Percentiles rank a stretch among this genome's conserved stretches.
phyloP scores from a whole-genome alignment of 2,888 invertebrate genomes.

The Slavum lentiscoides region DNA sequence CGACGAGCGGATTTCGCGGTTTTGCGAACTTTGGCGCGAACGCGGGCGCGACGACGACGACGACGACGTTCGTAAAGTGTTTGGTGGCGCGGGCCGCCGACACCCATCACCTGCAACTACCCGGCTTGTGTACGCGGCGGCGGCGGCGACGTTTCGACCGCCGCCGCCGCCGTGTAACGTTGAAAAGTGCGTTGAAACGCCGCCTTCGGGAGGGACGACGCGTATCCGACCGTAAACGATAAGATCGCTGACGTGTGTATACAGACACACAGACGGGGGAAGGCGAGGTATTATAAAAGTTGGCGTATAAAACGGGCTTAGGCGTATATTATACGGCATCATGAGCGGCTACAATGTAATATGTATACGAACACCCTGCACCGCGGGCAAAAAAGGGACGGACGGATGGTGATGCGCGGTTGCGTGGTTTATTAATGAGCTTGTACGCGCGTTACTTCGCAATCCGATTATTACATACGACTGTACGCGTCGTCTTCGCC shows the following conservation, averaged over 20 bases:
- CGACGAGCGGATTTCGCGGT: neutral
- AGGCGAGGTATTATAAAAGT: slow-evolving; percentile 5
- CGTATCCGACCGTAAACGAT: slow-evolving; percentile 43
- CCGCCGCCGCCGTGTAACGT: neutral
- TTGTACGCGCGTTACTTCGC: slow-evolving; percentile 8
- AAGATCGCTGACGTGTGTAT: slow-evolving; percentile 23
- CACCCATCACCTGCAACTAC: too few relatives aligned
- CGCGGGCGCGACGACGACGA: too few relatives aligned
- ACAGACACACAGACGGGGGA: neutral
- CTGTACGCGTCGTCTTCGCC: neutral
- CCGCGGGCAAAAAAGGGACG: neutral
- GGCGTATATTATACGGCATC: neutral
- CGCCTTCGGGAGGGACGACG: neutral
- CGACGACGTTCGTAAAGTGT: neutral
- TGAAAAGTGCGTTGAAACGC: slow-evolving; percentile 14
- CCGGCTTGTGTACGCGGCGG: too few relatives aligned
- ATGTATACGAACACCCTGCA: neutral
- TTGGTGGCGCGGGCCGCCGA: neutral
- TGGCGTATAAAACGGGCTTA: neutral
- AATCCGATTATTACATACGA: slow-evolving; percentile 42
- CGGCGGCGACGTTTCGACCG: too few relatives aligned
- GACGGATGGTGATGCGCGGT: too few relatives aligned
- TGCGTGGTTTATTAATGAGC: slow-evolving; percentile 52
- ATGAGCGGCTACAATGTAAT: too few relatives aligned
- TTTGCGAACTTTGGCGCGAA: neutral